Conservation (phyloP, 2,797 vertebrate genomes). For the Mus spretus region DNA sequence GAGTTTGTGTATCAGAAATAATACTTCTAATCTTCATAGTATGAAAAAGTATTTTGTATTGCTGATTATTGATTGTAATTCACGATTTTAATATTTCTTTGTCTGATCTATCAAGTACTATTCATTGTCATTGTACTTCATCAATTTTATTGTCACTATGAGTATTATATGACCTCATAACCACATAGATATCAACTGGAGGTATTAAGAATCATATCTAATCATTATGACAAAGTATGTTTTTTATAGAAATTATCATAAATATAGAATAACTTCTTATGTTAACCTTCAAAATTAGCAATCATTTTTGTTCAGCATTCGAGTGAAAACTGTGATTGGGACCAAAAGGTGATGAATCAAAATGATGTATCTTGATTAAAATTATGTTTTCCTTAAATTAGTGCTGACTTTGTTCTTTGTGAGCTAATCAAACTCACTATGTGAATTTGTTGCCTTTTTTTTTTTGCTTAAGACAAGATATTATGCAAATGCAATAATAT, state of each 20-base stretch:
- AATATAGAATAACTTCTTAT: conserved; percentile 30
- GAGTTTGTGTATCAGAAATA: background rate
- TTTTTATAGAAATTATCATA: conserved; percentile 41
- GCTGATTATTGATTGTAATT: background rate
- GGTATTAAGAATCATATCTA: conserved; percentile 10
- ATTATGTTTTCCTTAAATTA: conserved; percentile 77
- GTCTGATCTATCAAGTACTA: background rate
- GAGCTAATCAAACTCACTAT: conserved; percentile 67
- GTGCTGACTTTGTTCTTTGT: conserved; percentile 72
- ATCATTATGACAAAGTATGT: background rate
- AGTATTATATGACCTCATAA: background rate
- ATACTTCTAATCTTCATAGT: background rate
- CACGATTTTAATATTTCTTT: background rate
- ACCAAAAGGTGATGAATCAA: conserved; percentile 72
- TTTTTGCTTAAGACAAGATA: conserved; percentile 59
- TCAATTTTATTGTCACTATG: background rate
- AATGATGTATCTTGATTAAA: conserved; percentile 81
- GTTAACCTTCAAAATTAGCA: conserved; percentile 73
- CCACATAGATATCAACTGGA: background rate
- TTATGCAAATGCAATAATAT: conserved; percentile 54
- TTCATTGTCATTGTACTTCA: background rate
- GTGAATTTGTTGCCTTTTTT: conserved; percentile 17
- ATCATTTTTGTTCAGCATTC: conserved; percentile 62
- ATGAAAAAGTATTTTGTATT: background rate
- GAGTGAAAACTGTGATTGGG: conserved; percentile 73